Evolutionary conservation across 2,113 vertebrate species (phyloP), one percentile per base, ranked within the genome.

Genomic region (Polypterus bichir): DNA sequence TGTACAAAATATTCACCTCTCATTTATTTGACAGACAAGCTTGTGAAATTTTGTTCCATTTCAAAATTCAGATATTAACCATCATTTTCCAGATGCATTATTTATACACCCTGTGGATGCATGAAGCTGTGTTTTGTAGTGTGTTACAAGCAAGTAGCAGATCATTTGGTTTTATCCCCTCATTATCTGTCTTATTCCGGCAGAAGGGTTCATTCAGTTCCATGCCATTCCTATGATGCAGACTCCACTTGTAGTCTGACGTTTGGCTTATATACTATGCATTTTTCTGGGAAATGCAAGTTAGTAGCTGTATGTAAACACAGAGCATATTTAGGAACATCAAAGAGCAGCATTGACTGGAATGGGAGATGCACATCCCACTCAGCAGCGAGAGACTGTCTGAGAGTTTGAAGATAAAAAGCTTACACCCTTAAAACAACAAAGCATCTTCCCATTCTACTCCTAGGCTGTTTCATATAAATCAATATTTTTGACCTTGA

Each of bases 401-500:
- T 80, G 77, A 64, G 78, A 78, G 74, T 65, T 54, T 57, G 54
- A 64, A 75, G 79, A 82, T 81, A 82, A 85, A 84, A 83, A 77
- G 79, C 79, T 79, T 80, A 77, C 74, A 76, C 71, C 69, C 65
- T 65, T 27, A 68, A 70, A 76, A 78, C 76, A 73, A 79, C 73
- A 78, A 73, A 77, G 67, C 65, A 63, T 65, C 64, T 74, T 49
- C 57, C 66, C 66, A 64, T 64, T 69, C 70, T 65, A 61, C 49
- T 65, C 71, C 66, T 73, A 72, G 69, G 64, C 60, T 67, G 65
- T 69, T 70, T 63, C 65, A 62, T 65, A 66, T 58, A 65, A 71
- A 83, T 86, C 80, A 77, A 83, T 86, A 73, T 71, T 68, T 79
- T 75, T 81, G 80, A 83, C 77, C 79, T 83, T 71, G 74, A 27